Evolutionary conservation across 2,888 invertebrate species (phyloP).

Genomic region (Tanytarsus gracilentus): DNA sequence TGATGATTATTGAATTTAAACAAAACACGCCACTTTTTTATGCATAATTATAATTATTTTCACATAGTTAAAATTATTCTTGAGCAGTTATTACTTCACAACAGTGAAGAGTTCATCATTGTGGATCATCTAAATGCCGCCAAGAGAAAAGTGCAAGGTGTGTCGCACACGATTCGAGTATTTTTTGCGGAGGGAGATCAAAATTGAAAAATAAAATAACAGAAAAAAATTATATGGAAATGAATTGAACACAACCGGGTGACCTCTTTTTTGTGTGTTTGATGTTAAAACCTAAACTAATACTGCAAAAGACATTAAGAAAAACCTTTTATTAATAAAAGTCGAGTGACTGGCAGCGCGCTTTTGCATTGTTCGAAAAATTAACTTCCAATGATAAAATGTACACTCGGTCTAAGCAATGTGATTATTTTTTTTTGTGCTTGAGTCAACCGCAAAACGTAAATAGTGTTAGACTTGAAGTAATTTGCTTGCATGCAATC

Average conservation of each 20-base stretch:
- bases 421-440: neutral
- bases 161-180: neutral
- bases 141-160: constrained; percentile 5
- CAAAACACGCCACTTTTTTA: no score
- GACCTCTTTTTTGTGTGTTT: constrained; percentile 22
- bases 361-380: neutral
- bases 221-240: constrained; percentile 1
- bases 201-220: neutral
- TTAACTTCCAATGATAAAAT: neutral
- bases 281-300: constrained; percentile 25
- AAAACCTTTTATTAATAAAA: neutral
- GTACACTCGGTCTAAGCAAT: neutral
- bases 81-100: no score
- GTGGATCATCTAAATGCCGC: neutral
- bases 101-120: no score
- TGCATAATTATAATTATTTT: no score
- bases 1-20: no score
- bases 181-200: neutral
- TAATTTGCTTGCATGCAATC: neutral
- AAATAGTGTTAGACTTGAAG: neutral
- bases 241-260: constrained; percentile 23
- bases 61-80: no score
- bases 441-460: neutral
- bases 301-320: neutral
- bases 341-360: no score